phyloP scores from a whole-genome alignment of 1,140 invertebrate species.

The Sycophaga agraensis region DNA sequence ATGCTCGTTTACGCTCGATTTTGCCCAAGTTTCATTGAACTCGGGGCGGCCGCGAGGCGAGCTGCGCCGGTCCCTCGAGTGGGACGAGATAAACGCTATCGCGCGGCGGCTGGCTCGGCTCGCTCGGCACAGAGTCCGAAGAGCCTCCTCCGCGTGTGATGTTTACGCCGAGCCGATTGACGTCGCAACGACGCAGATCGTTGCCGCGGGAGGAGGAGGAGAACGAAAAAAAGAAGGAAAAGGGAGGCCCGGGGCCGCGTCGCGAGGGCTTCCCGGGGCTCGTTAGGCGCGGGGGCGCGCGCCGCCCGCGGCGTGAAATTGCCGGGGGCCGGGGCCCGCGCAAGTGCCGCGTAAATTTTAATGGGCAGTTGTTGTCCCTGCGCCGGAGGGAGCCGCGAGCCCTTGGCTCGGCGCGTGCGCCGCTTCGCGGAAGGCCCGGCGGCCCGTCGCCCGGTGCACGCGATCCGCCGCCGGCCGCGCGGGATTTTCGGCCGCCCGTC shows the following conservation, averaged over 20 bases:
- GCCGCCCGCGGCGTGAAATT: too few relatives aligned
- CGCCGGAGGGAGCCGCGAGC: not conserved
- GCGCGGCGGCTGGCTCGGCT: conserved; percentile 2
- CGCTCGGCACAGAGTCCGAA: not conserved
- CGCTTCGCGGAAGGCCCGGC: conserved; percentile 22
- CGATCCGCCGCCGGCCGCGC: conserved; percentile 28
- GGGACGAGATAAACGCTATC: conserved; percentile 22
- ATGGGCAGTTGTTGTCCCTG: not conserved
- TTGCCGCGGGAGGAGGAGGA: too few relatives aligned
- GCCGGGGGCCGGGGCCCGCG: too few relatives aligned
- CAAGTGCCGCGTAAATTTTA: conserved; percentile 7
- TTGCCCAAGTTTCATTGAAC: too few relatives aligned
- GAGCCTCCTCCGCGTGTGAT: not conserved
- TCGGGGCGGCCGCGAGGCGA: too few relatives aligned
- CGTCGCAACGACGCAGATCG: too few relatives aligned
- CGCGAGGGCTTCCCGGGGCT: too few relatives aligned
- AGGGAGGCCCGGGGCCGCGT: not conserved
- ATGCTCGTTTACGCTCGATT: too few relatives aligned
- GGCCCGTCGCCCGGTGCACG: conserved; percentile 23
- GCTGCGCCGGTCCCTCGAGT: not conserved
- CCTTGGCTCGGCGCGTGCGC: too few relatives aligned
- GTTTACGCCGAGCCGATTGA: conserved; percentile 2
- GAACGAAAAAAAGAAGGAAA: not conserved
- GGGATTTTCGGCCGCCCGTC: not conserved
- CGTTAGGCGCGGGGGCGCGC: too few relatives aligned